Percentiles rank a stretch among this genome's conserved stretches.
phyloP scores from a whole-genome alignment of 2,797 vertebrate species.

The Schizopygopsis malacanthus region DNA sequence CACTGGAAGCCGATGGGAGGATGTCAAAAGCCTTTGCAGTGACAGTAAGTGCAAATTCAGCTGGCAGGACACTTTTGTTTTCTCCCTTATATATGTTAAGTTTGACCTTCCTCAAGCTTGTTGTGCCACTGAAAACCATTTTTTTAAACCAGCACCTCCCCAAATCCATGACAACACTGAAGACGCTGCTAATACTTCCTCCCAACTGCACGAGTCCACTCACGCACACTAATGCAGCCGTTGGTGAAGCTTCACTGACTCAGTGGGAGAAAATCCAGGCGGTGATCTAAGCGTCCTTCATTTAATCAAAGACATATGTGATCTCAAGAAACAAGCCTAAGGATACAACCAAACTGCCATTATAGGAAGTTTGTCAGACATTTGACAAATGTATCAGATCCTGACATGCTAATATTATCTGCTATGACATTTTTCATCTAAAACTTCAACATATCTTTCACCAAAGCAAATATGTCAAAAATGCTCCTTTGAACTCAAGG shows the following conservation, averaged over 20 bases:
- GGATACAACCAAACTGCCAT: not conserved
- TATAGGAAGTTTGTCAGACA: not conserved
- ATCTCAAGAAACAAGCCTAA: slow-evolving; percentile 32
- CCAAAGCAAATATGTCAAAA: slow-evolving; percentile 20
- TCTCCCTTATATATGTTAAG: not conserved
- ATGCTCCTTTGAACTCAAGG: slow-evolving; percentile 9
- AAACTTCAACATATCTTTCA: slow-evolving; percentile 11
- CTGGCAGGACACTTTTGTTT: not conserved
- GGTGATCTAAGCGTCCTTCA: slow-evolving; percentile 21
- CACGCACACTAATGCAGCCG: not conserved
- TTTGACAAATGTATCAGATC: not conserved
- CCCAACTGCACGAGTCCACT: slow-evolving; percentile 1
- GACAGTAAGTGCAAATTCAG: slow-evolving; percentile 2
- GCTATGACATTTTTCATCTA: not conserved
- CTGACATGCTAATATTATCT: not conserved
- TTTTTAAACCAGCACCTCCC: slow-evolving; percentile 28
- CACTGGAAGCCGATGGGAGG: not conserved
- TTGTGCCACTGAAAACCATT: slow-evolving; percentile 17
- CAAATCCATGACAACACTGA: slow-evolving; percentile 36
- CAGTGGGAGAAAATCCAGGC: slow-evolving; percentile 18
- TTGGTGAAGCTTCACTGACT: slow-evolving; percentile 18
- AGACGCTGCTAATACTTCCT: slow-evolving; percentile 18
- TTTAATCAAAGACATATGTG: slow-evolving; percentile 46
- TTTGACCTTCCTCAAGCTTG: not conserved
- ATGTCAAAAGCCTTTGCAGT: not conserved